Conservation (phyloP, 2,888 invertebrate genomes). For the Lymantria monacha region DNA sequence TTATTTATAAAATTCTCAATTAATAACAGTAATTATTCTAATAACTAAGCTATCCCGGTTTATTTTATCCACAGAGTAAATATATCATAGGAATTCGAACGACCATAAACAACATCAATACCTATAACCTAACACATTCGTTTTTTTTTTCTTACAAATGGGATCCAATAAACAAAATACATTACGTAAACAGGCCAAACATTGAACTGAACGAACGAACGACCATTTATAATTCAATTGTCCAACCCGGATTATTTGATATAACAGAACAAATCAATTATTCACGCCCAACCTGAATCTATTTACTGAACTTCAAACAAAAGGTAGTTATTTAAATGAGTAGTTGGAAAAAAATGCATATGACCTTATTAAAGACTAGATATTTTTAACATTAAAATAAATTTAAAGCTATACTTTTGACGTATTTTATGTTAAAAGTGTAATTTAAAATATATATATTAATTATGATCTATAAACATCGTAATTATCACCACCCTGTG, state of each 20-base stretch:
- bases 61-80: no score
- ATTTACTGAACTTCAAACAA: conserved; percentile 30
- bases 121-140: neutral
- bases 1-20: no score
- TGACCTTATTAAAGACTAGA: no score
- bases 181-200: conserved; percentile 28
- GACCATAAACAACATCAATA: no score
- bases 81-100: no score
- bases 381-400: conserved; percentile 20
- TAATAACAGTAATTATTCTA: no score
- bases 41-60: no score
- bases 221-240: conserved; percentile 45
- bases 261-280: conserved; percentile 44
- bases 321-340: neutral
- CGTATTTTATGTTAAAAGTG: no score
- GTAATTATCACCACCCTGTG: no score
- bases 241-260: conserved; percentile 42
- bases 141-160: conserved; percentile 15
- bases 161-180: conserved; percentile 27
- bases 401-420: no score
- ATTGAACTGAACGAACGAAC: conserved; percentile 19
- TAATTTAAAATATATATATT: no score
- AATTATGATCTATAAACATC: no score
- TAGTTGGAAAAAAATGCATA: conserved; percentile 1
- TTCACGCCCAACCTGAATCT: conserved; percentile 38